phyloP scores from a whole-genome alignment of 2,888 invertebrate genomes.

The Byasa hedistus region DNA sequence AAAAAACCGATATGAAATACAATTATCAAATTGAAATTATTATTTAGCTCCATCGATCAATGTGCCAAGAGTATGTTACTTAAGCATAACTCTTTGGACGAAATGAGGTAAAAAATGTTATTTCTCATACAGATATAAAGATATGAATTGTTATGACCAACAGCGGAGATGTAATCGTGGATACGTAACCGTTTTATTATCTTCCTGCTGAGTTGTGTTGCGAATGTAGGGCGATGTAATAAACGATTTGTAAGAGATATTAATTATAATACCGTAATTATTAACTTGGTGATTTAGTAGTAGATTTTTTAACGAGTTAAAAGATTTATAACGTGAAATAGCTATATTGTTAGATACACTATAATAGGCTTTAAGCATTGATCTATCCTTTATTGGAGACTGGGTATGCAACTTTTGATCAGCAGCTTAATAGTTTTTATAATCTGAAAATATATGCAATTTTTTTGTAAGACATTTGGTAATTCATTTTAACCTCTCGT shows the following conservation, averaged over 20 bases:
- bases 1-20: too few relatives aligned
- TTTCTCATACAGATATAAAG: background rate
- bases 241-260: conserved; percentile 8
- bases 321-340: background rate
- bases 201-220: conserved; percentile 4
- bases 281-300: background rate
- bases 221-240: conserved; percentile 14
- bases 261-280: conserved; percentile 5
- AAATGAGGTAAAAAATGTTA: background rate
- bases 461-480: too few relatives aligned
- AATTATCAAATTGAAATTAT: too few relatives aligned
- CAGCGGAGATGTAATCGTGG: conserved; percentile 6
- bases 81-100: background rate
- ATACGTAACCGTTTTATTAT: conserved; percentile 6
- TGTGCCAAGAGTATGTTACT: background rate
- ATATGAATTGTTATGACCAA: conserved; percentile 1
- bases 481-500: too few relatives aligned
- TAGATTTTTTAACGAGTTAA: background rate
- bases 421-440: too few relatives aligned
- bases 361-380: background rate
- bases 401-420: too few relatives aligned
- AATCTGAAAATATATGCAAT: too few relatives aligned
- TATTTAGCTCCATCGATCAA: too few relatives aligned
- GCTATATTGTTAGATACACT: background rate
- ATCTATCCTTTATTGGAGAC: too few relatives aligned